phyloP scores from a whole-genome alignment of 2,797 vertebrate genomes.

The Cygnus olor region DNA sequence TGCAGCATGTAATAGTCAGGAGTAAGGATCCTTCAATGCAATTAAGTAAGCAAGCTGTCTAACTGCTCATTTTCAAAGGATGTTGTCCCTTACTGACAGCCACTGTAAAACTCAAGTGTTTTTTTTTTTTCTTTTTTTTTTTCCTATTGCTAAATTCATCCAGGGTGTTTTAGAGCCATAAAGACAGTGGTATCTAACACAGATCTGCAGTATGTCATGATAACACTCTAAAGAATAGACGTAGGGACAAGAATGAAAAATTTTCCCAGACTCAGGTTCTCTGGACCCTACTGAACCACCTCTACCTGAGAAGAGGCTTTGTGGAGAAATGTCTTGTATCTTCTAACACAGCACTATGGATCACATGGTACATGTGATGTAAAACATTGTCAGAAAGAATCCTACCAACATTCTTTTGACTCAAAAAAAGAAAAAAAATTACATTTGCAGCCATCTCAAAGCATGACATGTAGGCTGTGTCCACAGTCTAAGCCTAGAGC shows the following conservation, averaged over 20 bases:
- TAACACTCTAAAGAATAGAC: not conserved
- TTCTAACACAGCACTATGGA: not conserved
- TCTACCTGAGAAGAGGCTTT: rapidly evolving
- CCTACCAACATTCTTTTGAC: not conserved
- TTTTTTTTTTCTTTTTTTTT: not conserved
- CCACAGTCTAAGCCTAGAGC: not conserved
- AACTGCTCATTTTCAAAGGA: not conserved
- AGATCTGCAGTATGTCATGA: not conserved
- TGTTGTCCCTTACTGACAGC: not conserved
- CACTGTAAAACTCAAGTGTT: not conserved
- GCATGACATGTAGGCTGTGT: not conserved
- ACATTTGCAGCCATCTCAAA: not conserved
- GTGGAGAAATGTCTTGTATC: not conserved
- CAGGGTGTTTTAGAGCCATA: not conserved
- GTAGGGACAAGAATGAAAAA: not conserved
- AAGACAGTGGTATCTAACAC: not conserved
- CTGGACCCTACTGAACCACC: not conserved
- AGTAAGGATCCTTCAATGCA: not conserved
- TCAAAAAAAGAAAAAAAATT: not conserved
- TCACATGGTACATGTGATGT: not conserved
- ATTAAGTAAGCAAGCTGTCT: not conserved
- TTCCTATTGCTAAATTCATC: not conserved
- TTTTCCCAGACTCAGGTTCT: not conserved
- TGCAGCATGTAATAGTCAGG: not conserved
- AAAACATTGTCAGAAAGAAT: not conserved